A percentile compares a stretch with the other conserved stretches of the same genome.
Evolutionary conservation across 2,888 invertebrate genomes (phyloP).

Genomic region (Artemia sinica): DNA sequence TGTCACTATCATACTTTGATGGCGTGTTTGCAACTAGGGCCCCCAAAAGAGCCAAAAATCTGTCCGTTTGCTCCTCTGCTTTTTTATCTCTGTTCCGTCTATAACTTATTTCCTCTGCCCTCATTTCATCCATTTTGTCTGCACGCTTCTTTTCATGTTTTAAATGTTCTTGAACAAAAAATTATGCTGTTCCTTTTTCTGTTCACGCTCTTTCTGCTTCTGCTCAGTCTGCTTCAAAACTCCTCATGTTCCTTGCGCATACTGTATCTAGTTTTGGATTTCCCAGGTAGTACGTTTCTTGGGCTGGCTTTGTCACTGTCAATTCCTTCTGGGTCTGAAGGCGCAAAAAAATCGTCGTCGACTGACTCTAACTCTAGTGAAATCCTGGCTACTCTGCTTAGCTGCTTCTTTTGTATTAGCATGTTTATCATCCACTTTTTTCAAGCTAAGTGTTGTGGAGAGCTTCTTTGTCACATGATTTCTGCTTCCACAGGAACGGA

Average conservation of each 20-base stretch:
- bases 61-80: no score
- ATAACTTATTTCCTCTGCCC: slow-evolving; percentile 9
- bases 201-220: slow-evolving; percentile 10
- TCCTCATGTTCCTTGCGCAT: slow-evolving; percentile 9
- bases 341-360: slow-evolving; percentile 5
- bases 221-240: slow-evolving; percentile 10
- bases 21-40: no score
- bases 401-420: slow-evolving; percentile 6
- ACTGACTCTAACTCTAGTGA: slow-evolving; percentile 7
- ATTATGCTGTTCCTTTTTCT: slow-evolving; percentile 9
- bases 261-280: no score
- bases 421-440: no score
- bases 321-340: no score
- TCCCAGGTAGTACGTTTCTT: no score
- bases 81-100: slow-evolving; percentile 6
- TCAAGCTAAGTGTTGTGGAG: no score
- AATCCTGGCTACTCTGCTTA: slow-evolving; percentile 9
- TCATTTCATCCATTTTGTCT: slow-evolving; percentile 6
- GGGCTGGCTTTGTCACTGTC: no score
- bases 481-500: no score
- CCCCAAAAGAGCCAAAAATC: no score
- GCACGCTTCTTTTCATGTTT: slow-evolving; percentile 6
- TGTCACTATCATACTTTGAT: no score
- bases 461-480: no score
- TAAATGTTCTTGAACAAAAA: slow-evolving; percentile 8